Evolutionary conservation across 2,113 vertebrate species (phyloP).

Genomic region (Hystrix brachyura): DNA sequence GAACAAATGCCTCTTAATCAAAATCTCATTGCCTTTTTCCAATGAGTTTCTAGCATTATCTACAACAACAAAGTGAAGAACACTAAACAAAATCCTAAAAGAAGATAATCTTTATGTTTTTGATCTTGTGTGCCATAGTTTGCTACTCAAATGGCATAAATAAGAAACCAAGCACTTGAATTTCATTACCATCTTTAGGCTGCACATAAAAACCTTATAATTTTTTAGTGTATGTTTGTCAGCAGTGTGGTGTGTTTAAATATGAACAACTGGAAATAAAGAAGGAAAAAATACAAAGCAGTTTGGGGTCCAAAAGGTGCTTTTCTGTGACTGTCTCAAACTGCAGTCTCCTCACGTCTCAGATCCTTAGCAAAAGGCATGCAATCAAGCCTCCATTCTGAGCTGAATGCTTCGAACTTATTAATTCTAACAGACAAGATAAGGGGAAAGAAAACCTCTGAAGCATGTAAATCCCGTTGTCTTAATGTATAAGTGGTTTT

Average conservation of each 20-base stretch:
- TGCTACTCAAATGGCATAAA: conserved; percentile 1
- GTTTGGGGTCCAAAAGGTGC: conserved; percentile 34
- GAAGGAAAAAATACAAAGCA: conserved; percentile 66
- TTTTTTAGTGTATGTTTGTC: conserved; percentile 56
- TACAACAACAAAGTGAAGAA: conserved; percentile 55
- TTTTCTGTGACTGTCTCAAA: conserved; percentile 69
- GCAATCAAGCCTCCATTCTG: conserved; percentile 84
- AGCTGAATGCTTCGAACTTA: conserved; percentile 83
- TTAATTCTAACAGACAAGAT: conserved; percentile 87
- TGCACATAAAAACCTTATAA: neutral
- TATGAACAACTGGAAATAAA: conserved; percentile 61
- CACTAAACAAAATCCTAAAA: conserved; percentile 57
- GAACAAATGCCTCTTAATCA: conserved; percentile 63
- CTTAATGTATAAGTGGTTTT: conserved; percentile 80
- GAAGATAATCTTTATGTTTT: conserved; percentile 26
- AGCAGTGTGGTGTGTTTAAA: conserved; percentile 43
- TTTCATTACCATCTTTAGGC: neutral
- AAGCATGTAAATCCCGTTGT: conserved; percentile 87
- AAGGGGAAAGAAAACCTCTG: conserved; percentile 85
- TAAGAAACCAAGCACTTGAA: conserved; percentile 68
- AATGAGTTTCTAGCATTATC: conserved; percentile 58
- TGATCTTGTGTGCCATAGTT: conserved; percentile 36
- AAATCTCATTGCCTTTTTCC: conserved; percentile 54
- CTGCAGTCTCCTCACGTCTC: conserved; percentile 86
- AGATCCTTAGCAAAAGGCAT: conserved; percentile 82